phyloP scores from a whole-genome alignment of 2,888 invertebrate species.

The Himalopsyche tibetana region DNA sequence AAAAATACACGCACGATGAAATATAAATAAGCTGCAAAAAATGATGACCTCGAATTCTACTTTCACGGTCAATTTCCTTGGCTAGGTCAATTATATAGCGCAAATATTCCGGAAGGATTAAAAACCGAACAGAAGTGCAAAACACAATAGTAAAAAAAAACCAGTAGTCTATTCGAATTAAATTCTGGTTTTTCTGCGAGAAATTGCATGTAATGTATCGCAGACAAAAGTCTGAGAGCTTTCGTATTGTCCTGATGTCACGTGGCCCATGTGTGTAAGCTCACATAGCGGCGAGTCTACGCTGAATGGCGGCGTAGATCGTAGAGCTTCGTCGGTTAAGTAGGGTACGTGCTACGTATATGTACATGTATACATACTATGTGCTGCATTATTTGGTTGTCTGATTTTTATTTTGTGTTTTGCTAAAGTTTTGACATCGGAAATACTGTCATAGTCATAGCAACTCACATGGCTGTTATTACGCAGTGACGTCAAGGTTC shows the following conservation, averaged over 20 bases:
- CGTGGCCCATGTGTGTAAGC: not conserved
- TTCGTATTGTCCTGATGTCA: conserved; percentile 2
- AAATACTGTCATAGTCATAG: no score
- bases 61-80: not conserved
- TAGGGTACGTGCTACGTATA: no score
- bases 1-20: no score
- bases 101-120: not conserved
- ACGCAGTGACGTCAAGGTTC: no score
- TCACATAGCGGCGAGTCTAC: not conserved
- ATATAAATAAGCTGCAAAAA: not conserved
- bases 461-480: no score
- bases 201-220: not conserved
- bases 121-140: not conserved
- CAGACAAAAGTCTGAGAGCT: conserved; percentile 15
- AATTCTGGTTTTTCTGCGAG: conserved; percentile 1
- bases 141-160: not conserved
- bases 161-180: not conserved
- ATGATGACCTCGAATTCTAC: not conserved
- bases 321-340: not conserved
- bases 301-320: not conserved
- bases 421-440: no score
- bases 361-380: no score
- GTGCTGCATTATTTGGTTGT: no score
- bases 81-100: not conserved
- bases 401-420: no score